Evolutionary conservation across 2,113 vertebrate species (phyloP).

Genomic region (Fregata magnificens): DNA sequence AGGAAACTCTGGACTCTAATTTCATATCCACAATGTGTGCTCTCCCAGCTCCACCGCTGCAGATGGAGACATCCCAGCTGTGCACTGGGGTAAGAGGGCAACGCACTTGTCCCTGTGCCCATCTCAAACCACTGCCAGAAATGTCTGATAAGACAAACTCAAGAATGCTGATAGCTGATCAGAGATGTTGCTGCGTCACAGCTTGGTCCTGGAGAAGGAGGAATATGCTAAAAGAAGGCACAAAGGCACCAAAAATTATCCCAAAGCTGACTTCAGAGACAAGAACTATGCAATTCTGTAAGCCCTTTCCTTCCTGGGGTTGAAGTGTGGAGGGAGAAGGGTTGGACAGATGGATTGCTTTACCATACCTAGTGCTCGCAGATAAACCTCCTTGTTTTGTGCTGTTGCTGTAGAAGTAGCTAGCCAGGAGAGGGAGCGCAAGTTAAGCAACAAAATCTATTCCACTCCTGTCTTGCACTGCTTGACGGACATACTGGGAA

Average conservation of each 20-base stretch:
- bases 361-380: not conserved
- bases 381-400: not conserved
- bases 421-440: conserved; percentile 45
- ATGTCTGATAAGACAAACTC: not conserved
- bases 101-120: fast-evolving
- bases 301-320: not conserved
- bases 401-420: not conserved
- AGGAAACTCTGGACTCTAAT: not conserved
- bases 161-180: not conserved
- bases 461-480: not conserved
- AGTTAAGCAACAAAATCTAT: not conserved
- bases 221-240: not conserved
- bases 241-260: not conserved
- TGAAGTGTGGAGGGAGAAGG: not conserved
- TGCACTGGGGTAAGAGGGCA: not conserved
- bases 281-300: not conserved
- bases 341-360: not conserved
- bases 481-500: not conserved
- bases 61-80: not conserved
- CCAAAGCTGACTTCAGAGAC: not conserved
- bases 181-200: not conserved
- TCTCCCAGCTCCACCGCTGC: not conserved
- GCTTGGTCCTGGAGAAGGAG: not conserved
- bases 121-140: not conserved
- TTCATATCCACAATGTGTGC: not conserved